Evolutionary conservation across 2,113 vertebrate species (phyloP).

Genomic region (Empidonax alnorum): DNA sequence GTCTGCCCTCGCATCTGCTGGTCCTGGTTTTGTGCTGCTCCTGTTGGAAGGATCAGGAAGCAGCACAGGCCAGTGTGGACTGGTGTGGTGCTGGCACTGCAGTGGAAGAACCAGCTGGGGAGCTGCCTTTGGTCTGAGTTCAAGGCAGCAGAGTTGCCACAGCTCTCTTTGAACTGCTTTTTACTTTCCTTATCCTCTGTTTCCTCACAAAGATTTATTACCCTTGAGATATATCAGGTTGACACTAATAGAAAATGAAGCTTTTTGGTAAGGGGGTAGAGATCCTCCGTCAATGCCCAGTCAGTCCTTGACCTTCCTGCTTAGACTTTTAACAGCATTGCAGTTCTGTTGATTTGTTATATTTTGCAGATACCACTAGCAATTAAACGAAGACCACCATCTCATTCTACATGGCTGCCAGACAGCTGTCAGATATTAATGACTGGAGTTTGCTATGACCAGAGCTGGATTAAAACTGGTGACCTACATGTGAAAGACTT

Average conservation of each 20-base stretch:
- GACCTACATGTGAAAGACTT: slow-evolving; percentile 44
- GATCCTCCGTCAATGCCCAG: neutral
- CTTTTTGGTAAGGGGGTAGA: neutral
- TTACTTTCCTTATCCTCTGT: neutral
- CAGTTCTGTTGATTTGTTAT: neutral
- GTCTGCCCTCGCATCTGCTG: neutral
- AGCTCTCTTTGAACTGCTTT: neutral
- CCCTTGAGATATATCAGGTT: slow-evolving; percentile 11
- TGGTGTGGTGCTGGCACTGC: neutral
- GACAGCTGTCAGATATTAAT: slow-evolving; percentile 19
- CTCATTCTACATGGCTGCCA: neutral
- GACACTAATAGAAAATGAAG: slow-evolving; percentile 16
- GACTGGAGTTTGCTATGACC: neutral
- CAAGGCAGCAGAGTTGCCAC: neutral
- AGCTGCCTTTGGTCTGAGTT: neutral
- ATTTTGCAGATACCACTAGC: neutral
- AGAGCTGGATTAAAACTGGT: slow-evolving; percentile 21
- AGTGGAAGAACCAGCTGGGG: neutral
- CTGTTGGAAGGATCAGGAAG: neutral
- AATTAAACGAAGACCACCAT: slow-evolving; percentile 9
- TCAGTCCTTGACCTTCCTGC: slow-evolving; percentile 33
- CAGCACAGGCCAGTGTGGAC: neutral
- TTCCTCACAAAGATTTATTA: neutral
- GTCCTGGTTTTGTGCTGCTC: neutral
- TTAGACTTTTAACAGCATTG: neutral